Base-by-base conservation (phyloP, 92 coral and sea anemone species). In the Galaxea fascicularis region DNA sequence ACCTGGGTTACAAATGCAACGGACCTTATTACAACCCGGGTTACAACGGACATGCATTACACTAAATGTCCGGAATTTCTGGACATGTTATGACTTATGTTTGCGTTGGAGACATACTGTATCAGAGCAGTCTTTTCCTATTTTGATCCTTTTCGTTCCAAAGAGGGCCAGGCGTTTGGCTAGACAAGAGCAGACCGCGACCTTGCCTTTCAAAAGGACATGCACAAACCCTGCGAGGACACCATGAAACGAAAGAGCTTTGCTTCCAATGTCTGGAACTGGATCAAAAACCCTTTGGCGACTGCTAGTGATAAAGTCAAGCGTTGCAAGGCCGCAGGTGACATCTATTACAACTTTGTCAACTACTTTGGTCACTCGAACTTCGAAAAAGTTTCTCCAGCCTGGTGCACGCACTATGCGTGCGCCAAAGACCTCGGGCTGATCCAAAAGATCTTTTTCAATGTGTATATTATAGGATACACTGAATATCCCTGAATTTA, bases 341-440 rank as follows among this genome's bases (percentile, higher is more conserved):
- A 85, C 49, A 18, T 91, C 28, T 94, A 90, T 79, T 94, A 87
- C 68, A 84, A 76, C 18, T 86, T 92, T 0, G 98, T 95, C 63
- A 82, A 85, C 28, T 16, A 53, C 65, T 89, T 94, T 65, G 95
- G 94, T 20, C 69, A 66, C 24, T 53, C 62, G 0, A 27, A 87
- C 72, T 94, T 89, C 73, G 84, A 28, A n/a, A 51, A 63, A 29
- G 60, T 35, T 0, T 92, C 98, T 1, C 98, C 98, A 1, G n/a
- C 56, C 0, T 95, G 98, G 98, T 95, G 98, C 73, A 71, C 67
- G 25, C 3, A 2, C 41, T 45, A 82, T 51, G 53, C 82, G 0
- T 95, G 98, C 65, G 85, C 90, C 47, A 74, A 74, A 24, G 39
- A 26, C 24, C 83, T 49, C n/a, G 94, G 96, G n/a, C n/a, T 24